Evolutionary conservation across 2,113 vertebrate genomes (phyloP), one percentile per base, ranked within the genome.

Genomic region (Myxocyprinus asiaticus): DNA sequence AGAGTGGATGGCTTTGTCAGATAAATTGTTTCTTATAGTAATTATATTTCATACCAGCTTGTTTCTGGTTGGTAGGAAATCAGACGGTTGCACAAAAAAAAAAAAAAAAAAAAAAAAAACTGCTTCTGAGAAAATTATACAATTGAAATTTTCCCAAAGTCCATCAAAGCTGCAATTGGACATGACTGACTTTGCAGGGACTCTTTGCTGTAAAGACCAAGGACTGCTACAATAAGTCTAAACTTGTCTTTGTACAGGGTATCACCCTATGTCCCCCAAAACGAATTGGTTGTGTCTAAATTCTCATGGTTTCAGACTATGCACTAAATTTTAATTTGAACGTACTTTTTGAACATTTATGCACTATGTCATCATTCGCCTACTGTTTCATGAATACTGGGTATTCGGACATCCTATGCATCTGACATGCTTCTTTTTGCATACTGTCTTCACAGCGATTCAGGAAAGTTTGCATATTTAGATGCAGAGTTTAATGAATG

Each of bases 21-120:
- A 84, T 76, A 90, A 90, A 90, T 87, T 89, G 91, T 90, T 86
- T 89, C 85, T 88, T 84, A 85, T 61, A 81, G 83, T 86, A 91
- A 91, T 91, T 89, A 81, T 79, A 90, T 91, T 90, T 90, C 87
- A 92, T 86, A 87, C 86, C 81, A 88, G 81, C 88, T 89, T 86
- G 85, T 85, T 89, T 78, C 80, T 68, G 7, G 86, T 87, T 76
- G 85, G 62, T 63, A 63, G 80, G 87, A 88, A 85, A 89, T 90
- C 78, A 5, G 82, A 86, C 85, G 87, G 81, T 66, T 83, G 81
- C 67, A 84, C 75, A 83, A 1, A 33, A 33, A 33, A 33, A 33
- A 33, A 33, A n/a, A n/a, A n/a, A n/a, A n/a, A n/a, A n/a, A n/a
- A n/a, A n/a, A n/a, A n/a, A n/a, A 83, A 77, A 80, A 81, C 75